Evolutionary conservation across 2,113 vertebrate species (phyloP).

Genomic region (Gracilinanus agilis): DNA sequence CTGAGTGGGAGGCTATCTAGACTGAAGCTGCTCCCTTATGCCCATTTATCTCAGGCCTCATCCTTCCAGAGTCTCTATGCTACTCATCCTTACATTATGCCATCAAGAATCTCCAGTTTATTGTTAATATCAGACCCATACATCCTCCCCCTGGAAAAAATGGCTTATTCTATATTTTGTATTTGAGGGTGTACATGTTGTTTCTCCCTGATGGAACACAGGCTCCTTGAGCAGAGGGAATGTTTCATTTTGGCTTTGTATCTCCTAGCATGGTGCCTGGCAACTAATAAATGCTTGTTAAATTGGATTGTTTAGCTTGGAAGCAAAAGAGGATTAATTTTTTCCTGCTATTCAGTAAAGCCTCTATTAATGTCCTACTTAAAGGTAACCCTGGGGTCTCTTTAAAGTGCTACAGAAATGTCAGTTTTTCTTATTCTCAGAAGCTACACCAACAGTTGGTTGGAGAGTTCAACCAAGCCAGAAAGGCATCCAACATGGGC

Average conservation of each 20-base stretch:
- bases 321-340: not conserved
- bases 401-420: not conserved
- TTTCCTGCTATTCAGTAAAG: not conserved
- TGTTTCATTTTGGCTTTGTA: not conserved
- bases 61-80: not conserved
- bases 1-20: not conserved
- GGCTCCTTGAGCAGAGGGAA: not conserved
- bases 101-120: not conserved
- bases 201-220: not conserved
- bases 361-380: not conserved
- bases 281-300: constrained; percentile 6
- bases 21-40: not conserved
- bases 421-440: not conserved
- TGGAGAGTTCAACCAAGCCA: not conserved
- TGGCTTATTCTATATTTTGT: not conserved
- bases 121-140: not conserved
- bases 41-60: not conserved
- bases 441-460: not conserved
- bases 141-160: not conserved
- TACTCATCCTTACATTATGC: not conserved
- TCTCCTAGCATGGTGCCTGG: constrained; percentile 1
- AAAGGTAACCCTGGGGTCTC: constrained; percentile 3
- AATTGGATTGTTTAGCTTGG: constrained; percentile 3
- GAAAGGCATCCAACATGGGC: not conserved
- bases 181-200: not conserved